Evolutionary conservation across 1,140 invertebrate genomes (phyloP).

Genomic region (Plectrocnemia conspersa): DNA sequence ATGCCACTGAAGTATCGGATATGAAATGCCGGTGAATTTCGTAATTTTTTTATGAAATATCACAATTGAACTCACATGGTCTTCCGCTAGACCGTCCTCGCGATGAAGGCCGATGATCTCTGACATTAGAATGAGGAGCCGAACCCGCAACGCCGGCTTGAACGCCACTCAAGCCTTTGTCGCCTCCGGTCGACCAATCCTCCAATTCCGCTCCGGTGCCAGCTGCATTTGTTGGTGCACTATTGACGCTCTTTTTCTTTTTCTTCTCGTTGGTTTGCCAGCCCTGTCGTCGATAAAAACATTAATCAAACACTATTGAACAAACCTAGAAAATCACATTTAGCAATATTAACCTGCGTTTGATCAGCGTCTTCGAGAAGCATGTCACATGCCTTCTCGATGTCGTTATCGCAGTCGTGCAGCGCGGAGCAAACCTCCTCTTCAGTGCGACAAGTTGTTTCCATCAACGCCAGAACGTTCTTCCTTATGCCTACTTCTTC

Average conservation of each 20-base stretch:
- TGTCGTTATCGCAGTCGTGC: constrained; percentile 75
- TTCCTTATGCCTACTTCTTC: constrained; percentile 15
- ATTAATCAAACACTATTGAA: not conserved
- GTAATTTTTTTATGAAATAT: too few relatives aligned
- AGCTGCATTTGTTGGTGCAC: constrained; percentile 43
- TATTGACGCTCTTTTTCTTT: constrained; percentile 62
- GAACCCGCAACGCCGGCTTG: constrained; percentile 30
- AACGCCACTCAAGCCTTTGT: constrained; percentile 4
- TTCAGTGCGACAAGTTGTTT: constrained; percentile 72
- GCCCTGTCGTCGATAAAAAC: constrained; percentile 48
- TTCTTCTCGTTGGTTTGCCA: constrained; percentile 80
- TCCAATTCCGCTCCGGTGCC: constrained; percentile 5
- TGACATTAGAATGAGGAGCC: not conserved
- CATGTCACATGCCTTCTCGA: constrained; percentile 60
- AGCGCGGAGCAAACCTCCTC: constrained; percentile 79
- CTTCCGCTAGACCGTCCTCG: constrained; percentile 7
- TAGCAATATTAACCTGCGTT: too few relatives aligned
- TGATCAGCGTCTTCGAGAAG: constrained; percentile 45
- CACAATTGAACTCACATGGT: constrained; percentile 11
- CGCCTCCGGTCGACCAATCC: constrained; percentile 4
- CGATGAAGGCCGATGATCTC: constrained; percentile 10
- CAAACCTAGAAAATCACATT: constrained; percentile 14
- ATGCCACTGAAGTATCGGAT: too few relatives aligned
- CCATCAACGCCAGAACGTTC: constrained; percentile 72
- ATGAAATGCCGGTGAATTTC: too few relatives aligned